Conservation (phyloP, 2,797 vertebrate genomes). For the Tenualosa ilisha region DNA sequence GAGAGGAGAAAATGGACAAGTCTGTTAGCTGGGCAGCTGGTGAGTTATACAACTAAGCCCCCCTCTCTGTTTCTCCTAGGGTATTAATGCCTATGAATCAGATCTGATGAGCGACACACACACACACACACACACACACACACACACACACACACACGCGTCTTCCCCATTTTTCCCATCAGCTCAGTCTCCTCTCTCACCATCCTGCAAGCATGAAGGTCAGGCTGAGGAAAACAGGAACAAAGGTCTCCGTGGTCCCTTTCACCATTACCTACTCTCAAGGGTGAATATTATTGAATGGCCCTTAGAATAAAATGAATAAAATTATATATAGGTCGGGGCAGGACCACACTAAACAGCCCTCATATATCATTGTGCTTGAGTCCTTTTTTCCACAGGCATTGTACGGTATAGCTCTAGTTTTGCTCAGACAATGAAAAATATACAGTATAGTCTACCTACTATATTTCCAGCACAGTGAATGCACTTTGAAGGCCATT, state of each 20-base stretch:
- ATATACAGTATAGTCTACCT: neutral
- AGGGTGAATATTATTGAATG: neutral
- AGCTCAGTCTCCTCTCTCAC: neutral
- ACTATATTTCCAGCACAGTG: neutral
- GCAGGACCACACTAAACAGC: neutral
- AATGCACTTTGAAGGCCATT: neutral
- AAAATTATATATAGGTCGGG: neutral
- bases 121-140: neutral
- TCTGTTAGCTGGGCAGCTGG: constrained; percentile 56
- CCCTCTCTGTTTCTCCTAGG: constrained; percentile 59
- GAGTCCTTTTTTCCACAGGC: neutral
- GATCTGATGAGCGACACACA: constrained; percentile 51
- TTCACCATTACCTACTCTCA: neutral
- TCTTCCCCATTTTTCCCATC: neutral
- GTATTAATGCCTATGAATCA: constrained; percentile 69
- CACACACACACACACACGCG: neutral
- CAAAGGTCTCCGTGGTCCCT: neutral
- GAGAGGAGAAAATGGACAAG: constrained; percentile 25
- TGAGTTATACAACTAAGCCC: constrained; percentile 60
- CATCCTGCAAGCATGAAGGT: neutral
- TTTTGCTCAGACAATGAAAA: neutral
- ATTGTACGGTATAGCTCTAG: neutral
- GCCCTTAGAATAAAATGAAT: neutral
- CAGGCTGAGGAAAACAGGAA: neutral
- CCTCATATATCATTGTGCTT: neutral